phyloP scores from a whole-genome alignment of 2,888 invertebrate species.

The Synergus japonicus region DNA sequence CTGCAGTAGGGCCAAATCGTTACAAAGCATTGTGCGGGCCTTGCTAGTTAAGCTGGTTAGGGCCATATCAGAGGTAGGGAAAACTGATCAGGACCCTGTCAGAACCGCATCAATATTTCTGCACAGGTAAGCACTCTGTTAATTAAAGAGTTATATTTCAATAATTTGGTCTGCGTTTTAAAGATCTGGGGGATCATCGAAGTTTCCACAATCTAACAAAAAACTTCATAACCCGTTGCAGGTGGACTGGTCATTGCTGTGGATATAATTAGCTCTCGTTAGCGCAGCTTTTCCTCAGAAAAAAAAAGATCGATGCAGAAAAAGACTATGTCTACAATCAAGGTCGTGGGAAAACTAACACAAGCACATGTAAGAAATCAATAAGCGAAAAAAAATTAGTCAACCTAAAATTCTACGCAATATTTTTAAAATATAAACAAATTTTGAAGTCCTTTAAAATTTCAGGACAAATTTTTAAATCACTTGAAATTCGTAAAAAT shows the following conservation, averaged over 20 bases:
- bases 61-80: no score
- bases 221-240: neutral
- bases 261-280: neutral
- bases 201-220: constrained; percentile 1
- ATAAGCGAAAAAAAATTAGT: neutral
- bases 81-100: no score
- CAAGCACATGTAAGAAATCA: neutral
- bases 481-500: no score
- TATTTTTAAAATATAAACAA: no score
- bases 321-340: neutral
- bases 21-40: no score
- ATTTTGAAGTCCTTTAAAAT: no score
- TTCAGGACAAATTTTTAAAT: no score
- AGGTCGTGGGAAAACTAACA: neutral
- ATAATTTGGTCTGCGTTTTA: neutral
- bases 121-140: neutral
- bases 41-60: no score
- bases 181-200: neutral
- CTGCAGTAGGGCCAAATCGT: no score
- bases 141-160: neutral
- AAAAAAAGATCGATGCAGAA: neutral
- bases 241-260: neutral
- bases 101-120: no score
- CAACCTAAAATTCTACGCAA: neutral
- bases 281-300: neutral